A percentile compares a stretch with the other conserved stretches of the same genome.
These are phyloP conservation scores for Odontomachus brunneus DNA, from an alignment of 1,140 invertebrate species.

Conservation along the genomic window DNA sequence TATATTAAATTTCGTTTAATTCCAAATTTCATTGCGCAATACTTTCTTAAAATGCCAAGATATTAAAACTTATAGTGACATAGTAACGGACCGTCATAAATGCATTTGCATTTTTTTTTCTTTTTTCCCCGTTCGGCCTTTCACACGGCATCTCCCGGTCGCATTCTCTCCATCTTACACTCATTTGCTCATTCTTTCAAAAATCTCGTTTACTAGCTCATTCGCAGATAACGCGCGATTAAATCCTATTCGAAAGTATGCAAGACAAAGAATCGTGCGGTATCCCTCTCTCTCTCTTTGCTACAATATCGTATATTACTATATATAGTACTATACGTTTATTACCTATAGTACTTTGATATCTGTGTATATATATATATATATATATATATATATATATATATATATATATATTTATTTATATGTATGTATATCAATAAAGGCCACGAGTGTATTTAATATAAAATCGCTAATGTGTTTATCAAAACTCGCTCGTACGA, in stretches of 20 bases:
- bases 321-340: conserved; percentile 71
- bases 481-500: conserved; percentile 67
- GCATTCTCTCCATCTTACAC: conserved; percentile 67
- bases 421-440: conserved; percentile 76
- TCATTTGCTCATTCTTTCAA: conserved; percentile 67
- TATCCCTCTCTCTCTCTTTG: conserved; percentile 60
- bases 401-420: conserved; percentile 68
- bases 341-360: conserved; percentile 61
- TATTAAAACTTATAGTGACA: conserved; percentile 70
- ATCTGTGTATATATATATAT: conserved; percentile 67
- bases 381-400: conserved; percentile 69
- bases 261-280: conserved; percentile 64
- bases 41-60: conserved; percentile 62
- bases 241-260: conserved; percentile 66
- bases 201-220: conserved; percentile 57
- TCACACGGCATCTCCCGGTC: conserved; percentile 54
- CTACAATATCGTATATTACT: conserved; percentile 74
- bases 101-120: background rate
- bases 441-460: conserved; percentile 82
- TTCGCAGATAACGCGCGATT: conserved; percentile 56
- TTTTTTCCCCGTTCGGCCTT: conserved; percentile 57
- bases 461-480: conserved; percentile 81
- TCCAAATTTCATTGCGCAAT: conserved; percentile 53
- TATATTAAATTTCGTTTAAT: conserved; percentile 45
- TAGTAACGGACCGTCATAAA: conserved; percentile 6